Percentiles rank a stretch among this genome's conserved stretches.
phyloP scores from a whole-genome alignment of 2,113 vertebrate genomes.

The Hystrix cristata region DNA sequence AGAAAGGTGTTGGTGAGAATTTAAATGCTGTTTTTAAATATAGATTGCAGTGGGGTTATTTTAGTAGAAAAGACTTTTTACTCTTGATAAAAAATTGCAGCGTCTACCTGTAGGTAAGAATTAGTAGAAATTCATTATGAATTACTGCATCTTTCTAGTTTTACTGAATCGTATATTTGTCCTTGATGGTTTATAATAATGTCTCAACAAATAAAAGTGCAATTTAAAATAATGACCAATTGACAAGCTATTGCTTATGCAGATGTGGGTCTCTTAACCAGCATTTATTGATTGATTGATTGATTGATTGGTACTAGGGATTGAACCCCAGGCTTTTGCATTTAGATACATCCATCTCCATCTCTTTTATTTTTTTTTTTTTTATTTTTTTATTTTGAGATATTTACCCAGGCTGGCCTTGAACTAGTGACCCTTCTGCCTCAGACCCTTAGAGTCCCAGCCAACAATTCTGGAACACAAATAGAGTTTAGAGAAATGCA shows the following conservation, averaged over 20 bases:
- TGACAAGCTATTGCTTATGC: background rate
- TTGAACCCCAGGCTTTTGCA: background rate
- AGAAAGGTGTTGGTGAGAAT: background rate
- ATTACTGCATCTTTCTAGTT: background rate
- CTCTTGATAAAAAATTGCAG: background rate
- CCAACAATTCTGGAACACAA: background rate
- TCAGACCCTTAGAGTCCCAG: too few species aligned
- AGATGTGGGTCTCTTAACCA: background rate
- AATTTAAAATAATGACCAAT: background rate
- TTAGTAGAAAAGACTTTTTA: background rate
- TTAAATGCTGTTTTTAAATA: conserved; percentile 3
- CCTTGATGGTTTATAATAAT: conserved; percentile 11
- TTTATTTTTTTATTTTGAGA: background rate
- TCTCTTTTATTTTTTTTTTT: background rate
- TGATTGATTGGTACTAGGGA: too few species aligned
- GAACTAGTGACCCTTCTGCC: too few species aligned
- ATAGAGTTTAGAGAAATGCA: background rate
- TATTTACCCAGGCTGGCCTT: background rate
- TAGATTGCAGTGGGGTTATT: background rate
- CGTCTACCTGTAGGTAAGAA: background rate
- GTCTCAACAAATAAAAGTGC: background rate
- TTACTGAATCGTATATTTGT: background rate
- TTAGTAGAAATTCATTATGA: conserved; percentile 24
- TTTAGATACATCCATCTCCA: background rate
- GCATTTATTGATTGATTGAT: background rate